Evolutionary conservation across 2,888 invertebrate species (phyloP).

Genomic region (Zygogramma bicolorata): DNA sequence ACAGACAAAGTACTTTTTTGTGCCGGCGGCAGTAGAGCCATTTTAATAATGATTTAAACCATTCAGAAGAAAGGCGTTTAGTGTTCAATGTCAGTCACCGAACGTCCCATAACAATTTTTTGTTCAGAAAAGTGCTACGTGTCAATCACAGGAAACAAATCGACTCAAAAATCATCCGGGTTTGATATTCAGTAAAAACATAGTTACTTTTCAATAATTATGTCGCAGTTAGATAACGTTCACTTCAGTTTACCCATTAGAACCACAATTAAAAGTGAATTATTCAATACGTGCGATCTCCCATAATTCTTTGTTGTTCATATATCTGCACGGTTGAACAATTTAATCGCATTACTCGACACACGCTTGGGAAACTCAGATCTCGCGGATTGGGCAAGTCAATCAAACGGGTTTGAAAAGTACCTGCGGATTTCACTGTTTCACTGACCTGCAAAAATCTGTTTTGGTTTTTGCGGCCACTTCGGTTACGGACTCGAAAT

Average conservation of each 20-base stretch:
- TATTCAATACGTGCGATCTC: not conserved
- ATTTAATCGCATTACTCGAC: slow-evolving; percentile 2
- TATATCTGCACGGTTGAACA: slow-evolving; percentile 4
- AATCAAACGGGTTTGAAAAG: slow-evolving; percentile 1
- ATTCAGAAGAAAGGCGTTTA: not conserved
- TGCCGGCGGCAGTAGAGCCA: no score
- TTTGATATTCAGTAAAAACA: not conserved
- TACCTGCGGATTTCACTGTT: slow-evolving; percentile 16
- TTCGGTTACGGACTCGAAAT: not conserved
- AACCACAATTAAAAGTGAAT: not conserved
- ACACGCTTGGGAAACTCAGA: slow-evolving; percentile 3
- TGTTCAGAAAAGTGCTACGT: no score
- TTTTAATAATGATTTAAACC: no score
- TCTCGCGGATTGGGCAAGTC: not conserved
- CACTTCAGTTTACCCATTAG: not conserved
- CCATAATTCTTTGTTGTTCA: slow-evolving; percentile 1
- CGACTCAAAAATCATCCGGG: no score
- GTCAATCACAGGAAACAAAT: no score
- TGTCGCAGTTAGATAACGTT: not conserved
- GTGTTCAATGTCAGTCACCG: no score
- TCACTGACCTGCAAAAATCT: slow-evolving; percentile 15
- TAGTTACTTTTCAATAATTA: no score
- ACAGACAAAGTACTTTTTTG: no score
- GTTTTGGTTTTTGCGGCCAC: slow-evolving; percentile 8
- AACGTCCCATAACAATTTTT: no score